Evolutionary conservation across 2,113 vertebrate species (phyloP), one percentile per base, ranked within the genome.

Genomic region (Talpa occidentalis): DNA sequence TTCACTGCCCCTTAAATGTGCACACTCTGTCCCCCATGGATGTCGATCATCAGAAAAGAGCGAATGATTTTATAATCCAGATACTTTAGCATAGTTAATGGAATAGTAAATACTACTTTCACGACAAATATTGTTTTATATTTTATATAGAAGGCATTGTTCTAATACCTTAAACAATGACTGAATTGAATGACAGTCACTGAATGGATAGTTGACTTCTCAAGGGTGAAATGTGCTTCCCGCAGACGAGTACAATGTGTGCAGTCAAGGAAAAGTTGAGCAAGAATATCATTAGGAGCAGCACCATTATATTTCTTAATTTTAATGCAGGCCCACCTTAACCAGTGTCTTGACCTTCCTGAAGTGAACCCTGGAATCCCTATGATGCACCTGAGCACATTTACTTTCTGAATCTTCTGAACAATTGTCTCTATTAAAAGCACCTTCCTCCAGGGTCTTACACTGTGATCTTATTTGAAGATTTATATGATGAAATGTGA

Each of bases 401-500:
- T n/a, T 88, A 49, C 66, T 86, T 86, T 90, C 69, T 76, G 11
- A 94, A 42, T 69, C 21, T 40, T 91, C 85, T 60, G 52, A 91
- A 78, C 62, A 67, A 17, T 24, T 62, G 3, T 78, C 35, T 9
- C 67, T 56, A 54, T 70, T 79, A 72, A 89, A 86, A 76, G 26
- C 30, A 72, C 69, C 54, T 67, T 86, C 49, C 90, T 60, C 67
- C 32, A 73, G 67, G 54, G 21, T 54, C 83, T 94, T 92, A 44
- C 11, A 52, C 3, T 90, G 21, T 82, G 56, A 92, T 90, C 54
- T 80, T 81, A 80, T 32, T 95, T 92, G 35, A 95, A 96, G 60
- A 92, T 88, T 67, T 78, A 49, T 59, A 78, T 93, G 62, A 93
- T 88, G 95, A 37, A 59, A 95, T 62, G 73, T 72, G 81, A 87